phyloP scores from a whole-genome alignment of 1,140 invertebrate species.

The Eupeodes corollae region DNA sequence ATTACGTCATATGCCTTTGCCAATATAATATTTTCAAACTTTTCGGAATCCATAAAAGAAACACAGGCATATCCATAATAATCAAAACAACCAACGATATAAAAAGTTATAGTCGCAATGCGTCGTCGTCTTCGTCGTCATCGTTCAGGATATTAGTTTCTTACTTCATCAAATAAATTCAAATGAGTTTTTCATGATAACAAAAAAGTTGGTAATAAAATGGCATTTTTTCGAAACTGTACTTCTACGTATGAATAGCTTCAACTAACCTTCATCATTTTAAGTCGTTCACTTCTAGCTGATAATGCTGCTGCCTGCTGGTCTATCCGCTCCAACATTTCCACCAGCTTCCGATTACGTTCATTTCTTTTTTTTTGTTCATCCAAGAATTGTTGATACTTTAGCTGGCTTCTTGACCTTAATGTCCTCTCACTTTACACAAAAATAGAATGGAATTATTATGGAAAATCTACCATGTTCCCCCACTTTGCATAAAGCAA shows the following conservation, averaged over 20 bases:
- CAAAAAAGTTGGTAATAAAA: no score
- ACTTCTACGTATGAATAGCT: not conserved
- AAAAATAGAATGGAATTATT: not conserved
- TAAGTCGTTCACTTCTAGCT: slow-evolving; percentile 49
- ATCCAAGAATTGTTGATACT: slow-evolving; percentile 49
- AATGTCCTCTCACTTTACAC: slow-evolving; percentile 22
- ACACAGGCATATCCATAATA: no score
- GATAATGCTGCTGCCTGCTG: slow-evolving; percentile 43
- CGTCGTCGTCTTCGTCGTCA: no score
- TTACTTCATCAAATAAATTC: no score
- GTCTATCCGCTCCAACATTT: slow-evolving; percentile 45
- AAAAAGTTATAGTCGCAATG: no score
- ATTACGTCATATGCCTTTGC: no score
- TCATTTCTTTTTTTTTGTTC: slow-evolving; percentile 46
- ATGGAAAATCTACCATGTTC: not conserved
- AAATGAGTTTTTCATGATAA: no score
- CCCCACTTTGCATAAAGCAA: not conserved
- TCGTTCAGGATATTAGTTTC: no score
- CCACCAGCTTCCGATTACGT: slow-evolving; percentile 46
- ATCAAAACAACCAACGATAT: no score
- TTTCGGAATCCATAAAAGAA: no score
- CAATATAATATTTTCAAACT: no score
- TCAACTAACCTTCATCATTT: slow-evolving; percentile 41
- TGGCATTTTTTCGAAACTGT: no score
- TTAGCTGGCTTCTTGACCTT: slow-evolving; percentile 42